Conservation (phyloP, 2,113 vertebrate genomes). For the Myodes glareolus region DNA sequence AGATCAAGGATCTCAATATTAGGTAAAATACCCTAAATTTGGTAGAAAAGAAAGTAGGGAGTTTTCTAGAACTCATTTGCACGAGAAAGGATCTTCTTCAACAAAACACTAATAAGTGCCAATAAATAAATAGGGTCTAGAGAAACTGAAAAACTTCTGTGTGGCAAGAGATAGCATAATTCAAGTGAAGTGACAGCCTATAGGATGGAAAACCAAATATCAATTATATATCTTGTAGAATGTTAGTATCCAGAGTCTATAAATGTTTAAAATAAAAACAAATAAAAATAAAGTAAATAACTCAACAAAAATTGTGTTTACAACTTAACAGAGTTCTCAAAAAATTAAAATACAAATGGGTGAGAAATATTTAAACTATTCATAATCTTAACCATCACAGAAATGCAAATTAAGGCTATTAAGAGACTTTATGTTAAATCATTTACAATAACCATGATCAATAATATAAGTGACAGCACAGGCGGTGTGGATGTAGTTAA, state of each 20-base stretch:
- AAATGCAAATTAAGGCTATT: not conserved
- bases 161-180: not conserved
- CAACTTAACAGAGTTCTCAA: not conserved
- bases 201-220: not conserved
- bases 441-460: not conserved
- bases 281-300: not conserved
- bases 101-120: not conserved
- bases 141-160: not conserved
- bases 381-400: rapidly evolving
- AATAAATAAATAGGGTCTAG: not conserved
- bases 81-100: not conserved
- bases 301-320: not conserved
- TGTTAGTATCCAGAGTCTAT: not conserved
- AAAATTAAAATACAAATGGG: not conserved
- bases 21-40: not conserved
- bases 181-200: not conserved
- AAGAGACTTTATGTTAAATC: not conserved
- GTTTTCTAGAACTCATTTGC: not conserved
- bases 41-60: not conserved
- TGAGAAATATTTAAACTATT: not conserved
- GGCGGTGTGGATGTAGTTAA: not conserved
- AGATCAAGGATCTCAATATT: not conserved
- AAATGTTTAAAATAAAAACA: not conserved
- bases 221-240: not conserved
- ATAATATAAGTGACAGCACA: not conserved